Percentiles rank a stretch among this genome's conserved stretches.
Conservation (phyloP, 2,888 invertebrate genomes). For the Dastarcus helophoroides region DNA sequence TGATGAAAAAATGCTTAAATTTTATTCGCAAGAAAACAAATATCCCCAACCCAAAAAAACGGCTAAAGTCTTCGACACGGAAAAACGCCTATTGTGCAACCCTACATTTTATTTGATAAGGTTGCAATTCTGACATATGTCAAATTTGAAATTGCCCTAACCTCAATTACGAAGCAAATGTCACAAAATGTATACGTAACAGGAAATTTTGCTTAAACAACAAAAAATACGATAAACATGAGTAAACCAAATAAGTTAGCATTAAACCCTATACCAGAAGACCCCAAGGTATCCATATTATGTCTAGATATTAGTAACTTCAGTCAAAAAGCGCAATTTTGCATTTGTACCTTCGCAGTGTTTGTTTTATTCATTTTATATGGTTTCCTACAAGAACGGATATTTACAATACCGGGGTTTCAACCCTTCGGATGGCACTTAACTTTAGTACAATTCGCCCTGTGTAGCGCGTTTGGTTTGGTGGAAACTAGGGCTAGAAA, state of each 20-base stretch:
- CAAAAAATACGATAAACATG: too few species aligned
- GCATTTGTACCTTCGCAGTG: slow-evolving; percentile 65
- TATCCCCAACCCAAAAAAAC: too few species aligned
- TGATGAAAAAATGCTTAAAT: too few species aligned
- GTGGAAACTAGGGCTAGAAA: slow-evolving; percentile 56
- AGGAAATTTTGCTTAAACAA: too few species aligned
- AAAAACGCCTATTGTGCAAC: too few species aligned
- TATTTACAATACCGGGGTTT: slow-evolving; percentile 83
- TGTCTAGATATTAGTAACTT: slow-evolving; percentile 62
- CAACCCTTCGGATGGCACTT: slow-evolving; percentile 85
- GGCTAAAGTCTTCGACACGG: too few species aligned
- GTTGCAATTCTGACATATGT: too few species aligned
- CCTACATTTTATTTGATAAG: too few species aligned
- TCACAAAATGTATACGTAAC: too few species aligned
- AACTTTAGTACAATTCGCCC: slow-evolving; percentile 82
- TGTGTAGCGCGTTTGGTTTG: slow-evolving; percentile 71
- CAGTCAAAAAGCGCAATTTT: slow-evolving; percentile 57
- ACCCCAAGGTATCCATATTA: slow-evolving; percentile 50
- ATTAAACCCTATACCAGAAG: slow-evolving; percentile 25
- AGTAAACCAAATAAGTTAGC: slow-evolving; percentile 10
- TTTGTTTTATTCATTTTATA: slow-evolving; percentile 83
- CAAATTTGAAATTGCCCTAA: too few species aligned
- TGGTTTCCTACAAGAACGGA: slow-evolving; percentile 85
- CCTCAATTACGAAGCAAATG: too few species aligned
- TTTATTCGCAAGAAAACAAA: too few species aligned